Evolutionary conservation across 2,888 invertebrate genomes (phyloP).

Genomic region (Drosophila prolongata): DNA sequence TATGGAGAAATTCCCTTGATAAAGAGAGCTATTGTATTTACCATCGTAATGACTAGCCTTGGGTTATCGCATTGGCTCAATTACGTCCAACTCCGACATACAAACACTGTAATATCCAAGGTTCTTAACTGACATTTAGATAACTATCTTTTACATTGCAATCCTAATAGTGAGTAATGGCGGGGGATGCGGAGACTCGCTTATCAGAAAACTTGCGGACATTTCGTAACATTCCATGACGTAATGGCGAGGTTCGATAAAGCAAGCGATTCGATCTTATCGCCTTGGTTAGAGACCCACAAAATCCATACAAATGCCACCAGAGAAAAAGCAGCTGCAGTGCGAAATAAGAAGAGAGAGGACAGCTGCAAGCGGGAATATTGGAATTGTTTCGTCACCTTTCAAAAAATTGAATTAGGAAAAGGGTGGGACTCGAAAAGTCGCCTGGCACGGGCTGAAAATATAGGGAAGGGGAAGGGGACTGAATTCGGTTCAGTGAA

Average conservation of each 20-base stretch:
- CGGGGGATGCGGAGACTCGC: constrained; percentile 9
- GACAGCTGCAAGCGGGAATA: constrained; percentile 40
- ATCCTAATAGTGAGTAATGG: constrained; percentile 34
- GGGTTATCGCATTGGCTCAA: neutral
- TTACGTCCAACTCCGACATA: no score
- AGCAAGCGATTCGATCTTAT: constrained; percentile 53
- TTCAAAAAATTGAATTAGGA: constrained; percentile 36
- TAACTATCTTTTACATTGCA: constrained; percentile 26
- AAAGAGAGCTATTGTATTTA: constrained; percentile 1
- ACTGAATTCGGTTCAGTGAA: constrained; percentile 28
- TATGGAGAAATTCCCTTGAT: neutral
- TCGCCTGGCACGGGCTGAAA: constrained; percentile 38
- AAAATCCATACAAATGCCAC: constrained; percentile 44
- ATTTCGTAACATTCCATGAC: constrained; percentile 61
- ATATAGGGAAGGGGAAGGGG: constrained; percentile 12
- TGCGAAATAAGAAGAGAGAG: constrained; percentile 3
- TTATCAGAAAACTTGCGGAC: constrained; percentile 35
- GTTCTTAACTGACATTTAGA: constrained; percentile 22
- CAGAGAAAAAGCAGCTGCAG: constrained; percentile 31
- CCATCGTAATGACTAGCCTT: neutral
- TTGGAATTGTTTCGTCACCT: constrained; percentile 38
- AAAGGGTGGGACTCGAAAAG: constrained; percentile 28
- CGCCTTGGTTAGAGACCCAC: constrained; percentile 29
- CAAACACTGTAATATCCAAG: constrained; percentile 2
- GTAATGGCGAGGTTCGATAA: constrained; percentile 43